Percentiles rank a stretch among this genome's conserved stretches.
Conservation (phyloP, 2,113 vertebrate species). For the Prochilodus magdalenae region DNA sequence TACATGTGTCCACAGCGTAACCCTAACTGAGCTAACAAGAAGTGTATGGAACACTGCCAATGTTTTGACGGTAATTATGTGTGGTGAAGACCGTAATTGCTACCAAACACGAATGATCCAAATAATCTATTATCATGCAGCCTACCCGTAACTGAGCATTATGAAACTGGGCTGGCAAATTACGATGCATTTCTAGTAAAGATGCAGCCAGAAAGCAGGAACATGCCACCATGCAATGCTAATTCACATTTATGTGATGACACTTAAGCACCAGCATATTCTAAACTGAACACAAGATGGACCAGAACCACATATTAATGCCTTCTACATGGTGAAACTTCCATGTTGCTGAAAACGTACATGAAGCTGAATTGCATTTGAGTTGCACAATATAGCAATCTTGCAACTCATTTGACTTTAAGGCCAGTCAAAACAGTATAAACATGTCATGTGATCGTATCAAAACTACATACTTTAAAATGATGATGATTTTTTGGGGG, state of each 20-base stretch:
- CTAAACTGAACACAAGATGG: not conserved
- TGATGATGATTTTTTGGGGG: no score
- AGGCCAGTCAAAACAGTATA: no score
- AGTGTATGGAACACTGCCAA: conserved; percentile 34
- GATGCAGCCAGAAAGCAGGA: not conserved
- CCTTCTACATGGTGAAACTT: not conserved
- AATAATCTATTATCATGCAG: conserved; percentile 18
- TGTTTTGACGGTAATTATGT: conserved; percentile 31
- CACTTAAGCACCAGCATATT: not conserved
- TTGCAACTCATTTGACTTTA: no score
- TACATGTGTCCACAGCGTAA: not conserved
- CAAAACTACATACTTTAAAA: no score
- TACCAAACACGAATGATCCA: conserved; percentile 29
- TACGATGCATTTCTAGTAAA: conserved; percentile 23
- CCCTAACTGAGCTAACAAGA: conserved; percentile 21
- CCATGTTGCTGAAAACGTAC: no score
- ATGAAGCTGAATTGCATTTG: no score
- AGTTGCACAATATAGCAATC: no score
- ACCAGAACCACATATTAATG: not conserved
- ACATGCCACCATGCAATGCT: conserved; percentile 4
- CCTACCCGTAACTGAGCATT: conserved; percentile 10
- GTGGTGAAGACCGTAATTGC: conserved; percentile 6
- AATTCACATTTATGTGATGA: conserved; percentile 22
- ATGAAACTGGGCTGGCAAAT: not conserved
- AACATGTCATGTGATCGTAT: no score